phyloP scores from a whole-genome alignment of 2,797 vertebrate species.

The Sciaenops ocellatus region DNA sequence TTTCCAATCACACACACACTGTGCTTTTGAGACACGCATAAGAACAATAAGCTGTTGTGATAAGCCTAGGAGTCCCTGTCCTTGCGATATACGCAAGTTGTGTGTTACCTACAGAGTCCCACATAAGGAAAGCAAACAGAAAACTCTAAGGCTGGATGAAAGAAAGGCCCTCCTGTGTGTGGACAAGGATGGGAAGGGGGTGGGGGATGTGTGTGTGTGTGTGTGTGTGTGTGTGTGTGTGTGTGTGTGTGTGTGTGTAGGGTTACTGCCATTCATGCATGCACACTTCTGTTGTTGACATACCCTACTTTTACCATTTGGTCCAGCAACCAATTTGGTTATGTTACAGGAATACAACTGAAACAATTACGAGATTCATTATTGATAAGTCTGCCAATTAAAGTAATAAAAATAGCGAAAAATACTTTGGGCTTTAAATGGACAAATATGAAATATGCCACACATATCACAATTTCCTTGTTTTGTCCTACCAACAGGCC shows the following conservation, averaged over 20 bases:
- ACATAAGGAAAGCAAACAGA: constrained; percentile 28
- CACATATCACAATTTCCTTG: background rate
- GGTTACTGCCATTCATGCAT: constrained; percentile 50
- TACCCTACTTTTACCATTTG: constrained; percentile 48
- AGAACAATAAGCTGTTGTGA: background rate
- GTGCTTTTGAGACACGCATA: background rate
- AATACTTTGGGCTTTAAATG: background rate
- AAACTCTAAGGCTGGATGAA: constrained; percentile 12
- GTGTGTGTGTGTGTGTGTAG: constrained; percentile 20
- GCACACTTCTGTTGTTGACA: constrained; percentile 58
- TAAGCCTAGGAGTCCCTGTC: background rate
- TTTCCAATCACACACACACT: background rate
- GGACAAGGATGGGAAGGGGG: constrained; percentile 33
- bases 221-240: background rate
- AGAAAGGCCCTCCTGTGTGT: constrained; percentile 58
- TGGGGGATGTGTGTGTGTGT: background rate
- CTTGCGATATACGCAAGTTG: background rate
- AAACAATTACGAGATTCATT: background rate
- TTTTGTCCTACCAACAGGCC: background rate
- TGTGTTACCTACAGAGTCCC: constrained; percentile 7
- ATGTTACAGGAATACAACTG: background rate
- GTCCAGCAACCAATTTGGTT: constrained; percentile 19
- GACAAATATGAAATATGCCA: background rate
- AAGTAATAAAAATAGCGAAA: no score
- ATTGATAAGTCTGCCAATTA: background rate